Evolutionary conservation across 2,888 invertebrate species (phyloP), one percentile per base, ranked within the genome.

Genomic region (Chromoteleia sp.): DNA sequence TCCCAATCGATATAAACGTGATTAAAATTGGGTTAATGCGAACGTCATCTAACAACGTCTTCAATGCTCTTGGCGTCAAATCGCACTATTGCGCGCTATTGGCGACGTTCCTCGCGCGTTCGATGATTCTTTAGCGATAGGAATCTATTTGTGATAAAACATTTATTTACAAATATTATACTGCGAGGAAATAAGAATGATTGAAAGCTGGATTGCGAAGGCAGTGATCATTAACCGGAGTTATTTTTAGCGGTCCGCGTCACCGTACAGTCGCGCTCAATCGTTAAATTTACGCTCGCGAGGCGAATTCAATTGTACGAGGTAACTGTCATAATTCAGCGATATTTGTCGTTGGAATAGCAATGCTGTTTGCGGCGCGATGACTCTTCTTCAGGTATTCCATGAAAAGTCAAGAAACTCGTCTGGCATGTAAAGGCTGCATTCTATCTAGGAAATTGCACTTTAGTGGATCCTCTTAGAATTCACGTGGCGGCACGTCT

Each of bases 391-490:
- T 77, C 71, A 81, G n/a, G 76, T 73, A 82, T 82, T 78, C 78
- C 71, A 77, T 75, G 78, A 75, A 78, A 78, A 78, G 78, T 82
- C 82, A 78, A 75, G 78, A 50, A 77, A 79, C 82, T 70, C 70
- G 82, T 76, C 74, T 81, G 79, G 77, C 82, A 75, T 79, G 78
- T 63, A 78, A 76, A 79, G 41, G 65, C 76, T 83, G 79, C 83
- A 83, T 83, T 83, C 76, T 83, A 82, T 82, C 79, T 81, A 79
- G 83, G 68, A 84, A 84, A 84, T 84, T 78, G 82, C 78, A 80
- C 80, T 85, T 85, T 82, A 84, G 84, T 84, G 77, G 75, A 84
- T 85, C 85, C 86, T 85, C 88, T 90, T 90, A 89, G 87, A 90
- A 91, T 90, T 90, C 90, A 88, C 87, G 82, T 86, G 82, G 84